A percentile compares a stretch with the other conserved stretches of the same genome.
Evolutionary conservation across 2,888 invertebrate genomes (phyloP).

Genomic region (Danaus chrysippus): DNA sequence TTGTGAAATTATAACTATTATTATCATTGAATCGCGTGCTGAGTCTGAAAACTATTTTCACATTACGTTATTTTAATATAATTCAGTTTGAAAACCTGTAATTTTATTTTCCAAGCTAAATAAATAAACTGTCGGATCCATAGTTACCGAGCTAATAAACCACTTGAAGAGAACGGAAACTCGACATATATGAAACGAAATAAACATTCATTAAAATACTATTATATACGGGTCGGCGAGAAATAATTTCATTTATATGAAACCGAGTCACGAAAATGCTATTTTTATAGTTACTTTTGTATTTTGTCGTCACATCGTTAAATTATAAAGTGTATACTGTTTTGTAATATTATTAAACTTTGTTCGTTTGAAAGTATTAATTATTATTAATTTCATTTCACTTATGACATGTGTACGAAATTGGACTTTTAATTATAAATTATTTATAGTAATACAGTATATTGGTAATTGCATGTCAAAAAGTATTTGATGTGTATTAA

Average conservation of each 20-base stretch:
- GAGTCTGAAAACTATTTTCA: not conserved
- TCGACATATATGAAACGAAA: constrained; percentile 24
- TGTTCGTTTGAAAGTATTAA: not conserved
- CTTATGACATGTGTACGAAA: not conserved
- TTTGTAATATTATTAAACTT: not conserved
- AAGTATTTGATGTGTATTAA: too few relatives aligned
- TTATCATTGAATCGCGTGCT: not conserved
- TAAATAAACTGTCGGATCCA: constrained; percentile 20
- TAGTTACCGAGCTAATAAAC: constrained; percentile 29
- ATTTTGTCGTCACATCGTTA: constrained; percentile 6
- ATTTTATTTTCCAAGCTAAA: constrained; percentile 21
- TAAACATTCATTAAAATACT: constrained; percentile 25
- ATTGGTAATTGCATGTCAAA: too few relatives aligned
- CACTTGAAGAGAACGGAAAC: constrained; percentile 21
- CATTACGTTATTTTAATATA: not conserved
- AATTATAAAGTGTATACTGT: not conserved
- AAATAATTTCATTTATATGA: constrained; percentile 28
- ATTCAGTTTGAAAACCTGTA: not conserved
- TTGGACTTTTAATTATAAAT: not conserved
- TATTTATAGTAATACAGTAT: too few relatives aligned
- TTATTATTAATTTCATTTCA: not conserved
- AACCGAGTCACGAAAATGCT: constrained; percentile 21
- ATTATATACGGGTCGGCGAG: constrained; percentile 19
- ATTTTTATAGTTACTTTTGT: constrained; percentile 13
- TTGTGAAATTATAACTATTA: not conserved